Percentiles rank a stretch among this genome's conserved stretches.
These are phyloP conservation scores for Lateolabrax maculatus DNA, from an alignment of 2,797 vertebrate genomes.

Conservation along the genomic window DNA sequence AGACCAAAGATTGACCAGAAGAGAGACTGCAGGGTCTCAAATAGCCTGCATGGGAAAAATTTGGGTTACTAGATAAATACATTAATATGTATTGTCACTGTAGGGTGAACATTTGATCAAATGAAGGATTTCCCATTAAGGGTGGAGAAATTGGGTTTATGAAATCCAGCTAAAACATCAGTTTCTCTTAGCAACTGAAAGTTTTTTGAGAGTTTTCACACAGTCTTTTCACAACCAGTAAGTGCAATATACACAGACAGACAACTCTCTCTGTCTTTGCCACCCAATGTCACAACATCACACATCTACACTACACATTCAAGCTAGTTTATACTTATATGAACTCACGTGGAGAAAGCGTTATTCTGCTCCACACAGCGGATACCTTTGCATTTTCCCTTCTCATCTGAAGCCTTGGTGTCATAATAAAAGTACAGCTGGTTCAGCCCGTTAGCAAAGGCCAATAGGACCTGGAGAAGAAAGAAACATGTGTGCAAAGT, in stretches of 20 bases:
- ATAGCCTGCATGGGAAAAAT: slow-evolving; percentile 86
- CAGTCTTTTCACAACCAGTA: slow-evolving; percentile 8
- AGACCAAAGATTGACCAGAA: slow-evolving; percentile 99
- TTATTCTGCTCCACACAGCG: slow-evolving; percentile 98
- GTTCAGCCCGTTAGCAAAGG: slow-evolving; percentile 98
- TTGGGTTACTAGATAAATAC: neutral
- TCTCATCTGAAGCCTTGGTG: slow-evolving; percentile 82
- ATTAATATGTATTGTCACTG: neutral
- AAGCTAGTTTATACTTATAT: slow-evolving; percentile 1
- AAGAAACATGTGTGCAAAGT: neutral
- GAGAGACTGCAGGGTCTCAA: slow-evolving; percentile 97
- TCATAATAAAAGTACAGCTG: slow-evolving; percentile 99
- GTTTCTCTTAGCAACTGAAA: slow-evolving; percentile 33
- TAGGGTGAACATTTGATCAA: neutral
- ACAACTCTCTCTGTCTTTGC: slow-evolving; percentile 4
- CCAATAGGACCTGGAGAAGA: slow-evolving; percentile 87
- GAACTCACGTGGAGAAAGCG: slow-evolving; percentile 98
- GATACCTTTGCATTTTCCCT: slow-evolving; percentile 93
- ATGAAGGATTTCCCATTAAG: neutral
- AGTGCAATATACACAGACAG: neutral
- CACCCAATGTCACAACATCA: slow-evolving; percentile 23
- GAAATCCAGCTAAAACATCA: slow-evolving; percentile 7
- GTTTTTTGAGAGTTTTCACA: slow-evolving; percentile 19
- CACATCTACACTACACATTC: neutral
- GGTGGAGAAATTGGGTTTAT: neutral